phyloP scores from a whole-genome alignment of 2,888 invertebrate genomes.

The Alitta virens region DNA sequence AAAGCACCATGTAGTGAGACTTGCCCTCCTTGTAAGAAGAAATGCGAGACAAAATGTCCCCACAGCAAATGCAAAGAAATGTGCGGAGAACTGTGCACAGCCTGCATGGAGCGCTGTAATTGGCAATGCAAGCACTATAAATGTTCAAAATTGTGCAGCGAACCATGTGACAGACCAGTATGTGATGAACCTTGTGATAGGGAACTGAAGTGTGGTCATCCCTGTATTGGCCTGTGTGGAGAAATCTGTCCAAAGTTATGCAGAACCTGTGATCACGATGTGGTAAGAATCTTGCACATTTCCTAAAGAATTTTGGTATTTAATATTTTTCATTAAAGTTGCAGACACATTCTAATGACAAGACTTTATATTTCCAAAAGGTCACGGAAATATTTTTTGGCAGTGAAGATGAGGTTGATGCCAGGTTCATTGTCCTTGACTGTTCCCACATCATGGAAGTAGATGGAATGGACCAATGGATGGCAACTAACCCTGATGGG shows the following conservation, averaged over 20 bases:
- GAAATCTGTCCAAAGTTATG: constrained; percentile 69
- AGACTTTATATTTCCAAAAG: too few relatives aligned
- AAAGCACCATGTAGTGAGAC: constrained; percentile 43
- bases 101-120: constrained; percentile 52
- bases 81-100: constrained; percentile 45
- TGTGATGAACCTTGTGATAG: constrained; percentile 52
- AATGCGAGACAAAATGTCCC: constrained; percentile 51
- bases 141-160: constrained; percentile 49
- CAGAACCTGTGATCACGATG: constrained; percentile 60
- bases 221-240: constrained; percentile 70
- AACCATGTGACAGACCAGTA: constrained; percentile 51
- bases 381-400: constrained; percentile 56
- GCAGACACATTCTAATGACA: too few relatives aligned
- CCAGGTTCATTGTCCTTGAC: constrained; percentile 52
- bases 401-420: constrained; percentile 62
- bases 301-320: too few relatives aligned
- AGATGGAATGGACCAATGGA: constrained; percentile 49
- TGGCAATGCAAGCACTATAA: constrained; percentile 49
- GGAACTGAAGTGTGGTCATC: constrained; percentile 62
- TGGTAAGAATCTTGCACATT: too few relatives aligned
- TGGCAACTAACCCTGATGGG: constrained; percentile 25
- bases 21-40: constrained; percentile 53
- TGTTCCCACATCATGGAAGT: constrained; percentile 54
- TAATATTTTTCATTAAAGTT: too few relatives aligned
- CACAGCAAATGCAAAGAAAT: constrained; percentile 42